Base-by-base conservation (phyloP, 92 coral and sea anemone species). In the Palythoa caribaeorum region DNA sequence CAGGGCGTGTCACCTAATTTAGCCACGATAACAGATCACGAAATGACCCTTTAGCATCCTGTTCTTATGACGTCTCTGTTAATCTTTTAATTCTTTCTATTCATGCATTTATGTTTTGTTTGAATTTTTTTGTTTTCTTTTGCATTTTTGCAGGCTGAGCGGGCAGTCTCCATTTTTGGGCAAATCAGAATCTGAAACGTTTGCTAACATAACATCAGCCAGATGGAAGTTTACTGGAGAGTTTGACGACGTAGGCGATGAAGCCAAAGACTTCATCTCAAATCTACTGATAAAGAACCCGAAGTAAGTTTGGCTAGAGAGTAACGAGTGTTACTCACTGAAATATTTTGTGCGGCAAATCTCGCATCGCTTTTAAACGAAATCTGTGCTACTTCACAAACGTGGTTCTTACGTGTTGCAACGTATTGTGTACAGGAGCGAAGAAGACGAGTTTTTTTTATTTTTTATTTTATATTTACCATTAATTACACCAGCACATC, bases 91-190 rank as follows among this genome's bases (percentile, higher is more conserved):
- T 12, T 59, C 17, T 13, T 15, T 59, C 3, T 59, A 17, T 6
- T 4, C 17, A 14, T 59, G n/a, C 4, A 1, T 59, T 59, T 15
- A 14, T 4, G 4, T 12, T 14, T 10, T 2, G 14, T 15, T 20
- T 1, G 21, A 57, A 12, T 59, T 12, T 28, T 0, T 28, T 28
- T 14, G 66, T 14, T 59, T 28, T 28, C 28, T 28, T 65, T 10
- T n/a, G 21, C 1, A 6, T 38, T 2, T 48, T 44, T 48, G 5
- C 73, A 96, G 99, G 92, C 90, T 96, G 21, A 80, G 98, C 20
- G 99, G 99, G 13, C 93, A 91, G 35, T 96, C 99, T 39, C 99
- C 99, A 19, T 96, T 96, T 84, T 89, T 95, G 80, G 90, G 90
- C 57, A 93, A 89, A 1, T 93, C 92, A 77, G 96, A 95, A 71